Percentiles rank a stretch among this genome's conserved stretches.
These are phyloP conservation scores for Coracias cyanogaster DNA, from an alignment of 2,797 vertebrate species.

Conservation along the genomic window DNA sequence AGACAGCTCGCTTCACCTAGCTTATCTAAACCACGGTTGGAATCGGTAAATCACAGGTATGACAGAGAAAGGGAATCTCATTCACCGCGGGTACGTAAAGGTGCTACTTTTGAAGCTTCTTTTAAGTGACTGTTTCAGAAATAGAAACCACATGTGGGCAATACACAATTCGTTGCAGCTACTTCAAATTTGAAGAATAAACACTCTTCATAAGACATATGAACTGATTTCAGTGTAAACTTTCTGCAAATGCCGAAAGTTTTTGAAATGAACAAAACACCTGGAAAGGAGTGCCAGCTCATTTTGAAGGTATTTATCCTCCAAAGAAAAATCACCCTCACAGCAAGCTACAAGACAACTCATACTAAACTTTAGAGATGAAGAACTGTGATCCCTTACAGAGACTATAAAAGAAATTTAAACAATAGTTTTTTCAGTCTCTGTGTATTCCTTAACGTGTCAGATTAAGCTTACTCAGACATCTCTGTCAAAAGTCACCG, in stretches of 20 bases:
- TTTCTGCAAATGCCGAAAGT: background rate
- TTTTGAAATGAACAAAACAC: background rate
- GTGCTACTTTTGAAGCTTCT: background rate
- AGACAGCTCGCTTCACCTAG: background rate
- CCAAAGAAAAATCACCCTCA: background rate
- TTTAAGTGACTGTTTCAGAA: background rate
- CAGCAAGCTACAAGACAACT: background rate
- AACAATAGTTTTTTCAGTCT: background rate
- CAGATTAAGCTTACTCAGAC: background rate
- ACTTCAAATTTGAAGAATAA: background rate
- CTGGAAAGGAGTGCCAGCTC: background rate
- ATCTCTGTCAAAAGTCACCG: background rate
- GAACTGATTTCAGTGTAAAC: background rate
- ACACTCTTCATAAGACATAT: background rate
- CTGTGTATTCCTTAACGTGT: background rate
- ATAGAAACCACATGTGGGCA: background rate
- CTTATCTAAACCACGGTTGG: background rate
- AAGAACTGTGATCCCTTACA: background rate
- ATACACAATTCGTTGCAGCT: background rate
- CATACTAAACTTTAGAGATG: background rate
- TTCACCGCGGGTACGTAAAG: background rate
- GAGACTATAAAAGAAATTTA: background rate
- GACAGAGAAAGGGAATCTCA: background rate
- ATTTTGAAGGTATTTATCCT: background rate
- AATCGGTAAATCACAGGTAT: background rate